A percentile compares a stretch with the other conserved stretches of the same genome.
These are phyloP conservation scores for Ceraclea dissimilis DNA, from an alignment of 2,888 invertebrate species.

Conservation along the genomic window DNA sequence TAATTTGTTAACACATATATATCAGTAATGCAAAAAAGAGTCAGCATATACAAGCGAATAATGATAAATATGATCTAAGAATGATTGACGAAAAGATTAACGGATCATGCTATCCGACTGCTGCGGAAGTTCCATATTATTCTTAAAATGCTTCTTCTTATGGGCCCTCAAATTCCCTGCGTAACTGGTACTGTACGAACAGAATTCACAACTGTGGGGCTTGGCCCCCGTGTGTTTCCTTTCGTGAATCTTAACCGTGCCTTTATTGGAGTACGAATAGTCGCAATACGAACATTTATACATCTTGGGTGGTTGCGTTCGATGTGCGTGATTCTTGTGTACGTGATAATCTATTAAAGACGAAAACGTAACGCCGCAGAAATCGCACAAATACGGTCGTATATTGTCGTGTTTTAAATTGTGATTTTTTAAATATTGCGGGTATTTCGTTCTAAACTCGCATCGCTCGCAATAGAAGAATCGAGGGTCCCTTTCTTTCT, in stretches of 20 bases:
- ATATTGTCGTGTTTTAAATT: background rate
- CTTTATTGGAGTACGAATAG: background rate
- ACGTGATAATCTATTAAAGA: background rate
- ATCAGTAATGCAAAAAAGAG: no score
- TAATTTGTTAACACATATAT: no score
- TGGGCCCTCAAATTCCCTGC: background rate
- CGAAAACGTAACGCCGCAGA: background rate
- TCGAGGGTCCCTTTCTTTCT: background rate
- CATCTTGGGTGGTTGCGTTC: background rate
- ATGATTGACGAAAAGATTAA: no score
- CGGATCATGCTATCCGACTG: no score
- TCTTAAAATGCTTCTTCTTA: background rate
- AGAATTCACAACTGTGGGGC: background rate
- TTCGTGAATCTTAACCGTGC: background rate
- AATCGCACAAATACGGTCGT: background rate
- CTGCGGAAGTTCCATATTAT: no score
- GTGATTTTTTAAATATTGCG: background rate
- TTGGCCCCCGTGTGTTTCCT: background rate
- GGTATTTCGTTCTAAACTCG: background rate
- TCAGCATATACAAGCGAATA: no score
- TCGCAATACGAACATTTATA: background rate
- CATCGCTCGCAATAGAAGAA: background rate
- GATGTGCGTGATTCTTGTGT: background rate
- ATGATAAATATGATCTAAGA: no score
- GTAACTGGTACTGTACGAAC: background rate